Evolutionary conservation across 2,113 vertebrate species (phyloP), one percentile per base, ranked within the genome.

Genomic region (Periophthalmus modestus): DNA sequence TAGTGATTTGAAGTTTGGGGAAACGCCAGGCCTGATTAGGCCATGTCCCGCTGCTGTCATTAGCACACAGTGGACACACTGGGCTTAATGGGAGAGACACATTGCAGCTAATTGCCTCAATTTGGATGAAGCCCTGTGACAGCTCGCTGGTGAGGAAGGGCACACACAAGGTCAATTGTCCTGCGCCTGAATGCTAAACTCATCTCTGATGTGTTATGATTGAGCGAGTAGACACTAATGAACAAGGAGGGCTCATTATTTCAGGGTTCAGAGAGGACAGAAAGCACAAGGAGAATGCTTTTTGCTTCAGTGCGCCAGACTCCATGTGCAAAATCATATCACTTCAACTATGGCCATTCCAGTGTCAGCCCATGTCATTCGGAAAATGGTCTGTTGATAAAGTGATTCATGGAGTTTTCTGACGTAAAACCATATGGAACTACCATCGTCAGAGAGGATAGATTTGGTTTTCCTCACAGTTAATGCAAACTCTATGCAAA

Each of bases 81-180:
- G 85, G 75, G 77, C 77, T 84, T 50, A 78, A 88, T 89, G 83
- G 86, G 80, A 57, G 71, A 87, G 88, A 84, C 77, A 87, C 68
- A 82, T 91, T 68, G 72, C 39, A 72, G 89, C 82, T 91, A 89
- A 89, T 82, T 91, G 89, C 86, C 75, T 77, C 75, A 89, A 90
- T 84, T 85, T 91, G 82, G 89, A 80, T 52, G 87, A 9, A 88
- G 84, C 70, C 84, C 78, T 86, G 91, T 91, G 88, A 91, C 86
- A 91, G 89, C 86, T 88, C 79, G 81, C 82, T 86, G 82, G 87
- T 84, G 82, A 88, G 84, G 84, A 92, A 93, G 90, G 73, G 82
- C 84, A 93, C 88, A 90, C 66, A 87, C 79, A 90, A 84, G 89
- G 85, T 93, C 92, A 93, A 91, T 77, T 86, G 84, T 90, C 90